A percentile compares a stretch with the other conserved stretches of the same genome.
These are phyloP conservation scores for Elgaria multicarinata DNA, from an alignment of 2,113 vertebrate genomes.

Conservation along the genomic window DNA sequence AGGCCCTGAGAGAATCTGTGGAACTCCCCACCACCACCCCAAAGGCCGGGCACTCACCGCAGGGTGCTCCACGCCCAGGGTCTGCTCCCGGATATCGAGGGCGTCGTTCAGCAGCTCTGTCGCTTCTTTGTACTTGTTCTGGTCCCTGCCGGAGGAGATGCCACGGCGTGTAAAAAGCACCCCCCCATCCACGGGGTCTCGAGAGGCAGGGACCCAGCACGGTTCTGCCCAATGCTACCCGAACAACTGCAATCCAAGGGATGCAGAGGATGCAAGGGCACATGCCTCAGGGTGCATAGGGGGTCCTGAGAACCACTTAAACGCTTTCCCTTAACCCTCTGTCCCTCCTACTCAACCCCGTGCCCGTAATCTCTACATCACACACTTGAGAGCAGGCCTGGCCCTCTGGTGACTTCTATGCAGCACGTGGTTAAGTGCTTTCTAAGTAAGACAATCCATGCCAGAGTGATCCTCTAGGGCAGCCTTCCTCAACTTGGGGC, in stretches of 20 bases:
- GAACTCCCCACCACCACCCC: accelerated
- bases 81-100: slow-evolving; percentile 87
- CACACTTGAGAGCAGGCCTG: background rate
- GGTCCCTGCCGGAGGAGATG: slow-evolving; percentile 76
- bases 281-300: background rate
- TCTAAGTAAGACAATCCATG: too few species aligned
- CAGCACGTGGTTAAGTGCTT: too few species aligned
- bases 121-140: slow-evolving; percentile 93
- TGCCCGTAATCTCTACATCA: background rate
- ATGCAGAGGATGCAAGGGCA: background rate
- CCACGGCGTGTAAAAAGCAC: background rate
- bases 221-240: background rate
- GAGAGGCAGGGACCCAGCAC: too few species aligned
- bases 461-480: too few species aligned
- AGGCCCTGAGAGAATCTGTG: background rate
- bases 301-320: background rate
- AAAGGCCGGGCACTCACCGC: slow-evolving; percentile 72
- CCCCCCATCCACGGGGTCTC: too few species aligned
- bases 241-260: too few species aligned
- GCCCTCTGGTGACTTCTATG: background rate
- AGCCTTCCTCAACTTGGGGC: too few species aligned
- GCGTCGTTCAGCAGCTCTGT: slow-evolving; percentile 88
- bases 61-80: slow-evolving; percentile 85
- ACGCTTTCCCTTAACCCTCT: background rate
- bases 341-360: background rate